Evolutionary conservation across 2,888 invertebrate species (phyloP).

Genomic region (Chloroclystis v-ata): DNA sequence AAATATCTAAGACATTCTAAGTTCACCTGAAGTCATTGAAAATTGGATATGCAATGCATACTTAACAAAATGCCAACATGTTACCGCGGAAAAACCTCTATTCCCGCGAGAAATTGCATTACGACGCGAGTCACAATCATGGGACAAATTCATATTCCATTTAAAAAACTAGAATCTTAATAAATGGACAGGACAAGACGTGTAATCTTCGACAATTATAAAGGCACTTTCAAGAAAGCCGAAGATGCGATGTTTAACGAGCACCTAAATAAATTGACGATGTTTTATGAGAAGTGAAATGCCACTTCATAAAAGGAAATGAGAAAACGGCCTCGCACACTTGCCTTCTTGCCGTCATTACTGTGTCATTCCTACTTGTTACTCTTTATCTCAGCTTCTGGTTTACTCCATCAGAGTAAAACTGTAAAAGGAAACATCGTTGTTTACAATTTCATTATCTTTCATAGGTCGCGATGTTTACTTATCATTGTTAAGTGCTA

Average conservation of each 20-base stretch:
- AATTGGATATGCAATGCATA: too few relatives aligned
- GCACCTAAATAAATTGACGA: conserved; percentile 26
- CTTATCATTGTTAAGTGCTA: conserved; percentile 54
- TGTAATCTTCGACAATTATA: conserved; percentile 17
- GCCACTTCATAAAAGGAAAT: conserved; percentile 40
- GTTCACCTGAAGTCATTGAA: too few relatives aligned
- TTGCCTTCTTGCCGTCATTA: conserved; percentile 15
- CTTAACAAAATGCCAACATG: too few relatives aligned
- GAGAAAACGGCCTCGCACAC: conserved; percentile 37
- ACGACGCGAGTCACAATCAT: too few relatives aligned
- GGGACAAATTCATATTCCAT: too few relatives aligned
- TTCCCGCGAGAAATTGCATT: too few relatives aligned
- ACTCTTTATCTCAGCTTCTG: conserved; percentile 10
- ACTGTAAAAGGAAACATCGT: conserved; percentile 35
- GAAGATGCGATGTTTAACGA: conserved; percentile 23
- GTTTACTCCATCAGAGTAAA: conserved; percentile 30
- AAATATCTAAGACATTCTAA: too few relatives aligned
- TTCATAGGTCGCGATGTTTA: conserved; percentile 42
- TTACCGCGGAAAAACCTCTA: too few relatives aligned
- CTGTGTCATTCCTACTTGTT: conserved; percentile 19
- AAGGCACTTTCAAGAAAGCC: conserved; percentile 19
- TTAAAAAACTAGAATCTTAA: not conserved
- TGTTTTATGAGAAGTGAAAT: conserved; percentile 26
- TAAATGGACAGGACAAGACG: conserved; percentile 4
- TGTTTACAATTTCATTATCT: conserved; percentile 42